Conservation (phyloP, 1,140 invertebrate genomes). For the Sesamia nonagrioides region DNA sequence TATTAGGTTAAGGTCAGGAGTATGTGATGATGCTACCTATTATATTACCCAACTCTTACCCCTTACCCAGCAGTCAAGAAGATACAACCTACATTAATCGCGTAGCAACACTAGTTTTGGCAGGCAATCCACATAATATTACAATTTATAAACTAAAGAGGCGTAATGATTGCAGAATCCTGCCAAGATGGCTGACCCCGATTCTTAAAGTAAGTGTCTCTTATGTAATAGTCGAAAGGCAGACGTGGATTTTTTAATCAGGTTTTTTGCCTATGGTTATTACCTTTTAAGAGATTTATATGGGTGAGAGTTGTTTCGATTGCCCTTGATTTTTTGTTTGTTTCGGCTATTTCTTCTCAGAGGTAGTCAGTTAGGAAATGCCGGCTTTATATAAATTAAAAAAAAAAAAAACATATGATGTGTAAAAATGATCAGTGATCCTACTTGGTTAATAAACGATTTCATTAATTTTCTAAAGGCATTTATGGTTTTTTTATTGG, state of each 20-base stretch:
- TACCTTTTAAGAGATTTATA: neutral
- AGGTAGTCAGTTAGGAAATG: no score
- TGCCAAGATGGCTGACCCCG: slow-evolving; percentile 1
- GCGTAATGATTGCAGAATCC: slow-evolving; percentile 1
- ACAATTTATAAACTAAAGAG: neutral
- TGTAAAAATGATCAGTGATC: no score
- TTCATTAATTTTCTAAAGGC: no score
- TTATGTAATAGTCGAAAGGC: slow-evolving; percentile 20
- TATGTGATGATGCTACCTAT: no score
- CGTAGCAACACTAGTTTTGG: neutral
- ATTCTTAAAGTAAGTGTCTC: neutral
- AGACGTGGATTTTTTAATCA: neutral
- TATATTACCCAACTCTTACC: no score
- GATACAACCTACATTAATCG: neutral
- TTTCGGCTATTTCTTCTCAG: no score
- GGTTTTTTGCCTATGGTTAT: neutral
- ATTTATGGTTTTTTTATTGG: no score
- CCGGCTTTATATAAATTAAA: no score
- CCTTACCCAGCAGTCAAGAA: neutral
- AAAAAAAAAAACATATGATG: no score
- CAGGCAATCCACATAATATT: neutral
- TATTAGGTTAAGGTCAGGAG: no score
- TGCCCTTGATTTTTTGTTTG: no score
- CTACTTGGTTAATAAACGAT: no score
- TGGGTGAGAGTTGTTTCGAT: neutral